phyloP scores from a whole-genome alignment of 2,797 vertebrate genomes.

The Octomys mimax region DNA sequence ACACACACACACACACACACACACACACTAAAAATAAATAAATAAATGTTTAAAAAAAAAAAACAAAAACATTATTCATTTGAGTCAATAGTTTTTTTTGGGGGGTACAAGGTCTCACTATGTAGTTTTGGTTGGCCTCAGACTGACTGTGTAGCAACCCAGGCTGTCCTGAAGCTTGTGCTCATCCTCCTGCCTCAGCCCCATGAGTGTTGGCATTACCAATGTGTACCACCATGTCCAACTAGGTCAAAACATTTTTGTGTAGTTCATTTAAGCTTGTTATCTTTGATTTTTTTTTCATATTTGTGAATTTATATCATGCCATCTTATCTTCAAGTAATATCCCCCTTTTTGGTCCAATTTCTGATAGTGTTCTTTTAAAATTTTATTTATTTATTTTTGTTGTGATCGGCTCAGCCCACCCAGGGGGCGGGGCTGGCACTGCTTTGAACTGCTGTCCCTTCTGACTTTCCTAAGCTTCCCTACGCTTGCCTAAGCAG shows the following conservation, averaged over 20 bases:
- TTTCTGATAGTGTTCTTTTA: conserved; percentile 37
- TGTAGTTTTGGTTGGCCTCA: background rate
- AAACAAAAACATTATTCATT: background rate
- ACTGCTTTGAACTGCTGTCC: no score
- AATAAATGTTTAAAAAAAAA: no score
- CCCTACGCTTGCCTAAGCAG: no score
- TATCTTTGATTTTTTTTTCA: conserved; percentile 35
- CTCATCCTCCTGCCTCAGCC: background rate
- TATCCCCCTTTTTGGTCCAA: conserved; percentile 36
- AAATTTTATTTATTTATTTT: no score
- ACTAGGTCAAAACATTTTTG: background rate
- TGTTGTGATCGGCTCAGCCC: no score
- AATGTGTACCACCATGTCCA: background rate
- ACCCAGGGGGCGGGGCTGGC: no score
- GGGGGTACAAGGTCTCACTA: background rate
- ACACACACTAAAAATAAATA: no score
- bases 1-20: no score
- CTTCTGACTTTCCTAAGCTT: no score
- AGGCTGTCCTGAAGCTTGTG: background rate
- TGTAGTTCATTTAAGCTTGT: conserved; percentile 54
- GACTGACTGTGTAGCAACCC: background rate
- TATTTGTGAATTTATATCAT: conserved; percentile 51
- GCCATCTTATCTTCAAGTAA: conserved; percentile 13
- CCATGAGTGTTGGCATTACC: background rate
- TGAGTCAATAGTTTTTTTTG: background rate